These are phyloP conservation scores for Cacatua alba DNA, from an alignment of 2,113 vertebrate species.

Conservation along the genomic window DNA sequence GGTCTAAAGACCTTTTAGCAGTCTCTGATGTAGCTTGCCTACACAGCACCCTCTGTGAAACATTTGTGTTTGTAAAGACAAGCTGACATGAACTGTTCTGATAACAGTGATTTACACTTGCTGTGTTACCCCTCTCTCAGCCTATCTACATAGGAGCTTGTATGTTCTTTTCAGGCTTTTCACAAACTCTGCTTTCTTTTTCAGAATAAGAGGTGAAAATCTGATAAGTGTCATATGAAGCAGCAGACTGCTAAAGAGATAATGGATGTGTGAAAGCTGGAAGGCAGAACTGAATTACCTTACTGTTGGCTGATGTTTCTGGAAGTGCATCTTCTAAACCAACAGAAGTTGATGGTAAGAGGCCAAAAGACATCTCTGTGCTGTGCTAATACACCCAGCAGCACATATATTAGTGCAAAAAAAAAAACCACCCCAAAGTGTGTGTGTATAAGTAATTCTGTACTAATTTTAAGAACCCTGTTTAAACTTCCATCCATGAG, in stretches of 20 bases:
- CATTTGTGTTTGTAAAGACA: background rate
- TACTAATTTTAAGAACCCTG: background rate
- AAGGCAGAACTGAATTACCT: background rate
- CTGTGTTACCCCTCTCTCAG: background rate
- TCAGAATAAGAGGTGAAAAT: background rate
- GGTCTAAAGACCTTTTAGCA: background rate
- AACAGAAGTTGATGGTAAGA: background rate
- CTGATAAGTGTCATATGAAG: background rate
- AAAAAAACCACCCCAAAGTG: rapidly evolving
- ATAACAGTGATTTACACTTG: background rate
- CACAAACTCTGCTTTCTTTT: background rate
- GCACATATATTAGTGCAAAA: background rate
- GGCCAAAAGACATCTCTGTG: background rate
- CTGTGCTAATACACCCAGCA: background rate
- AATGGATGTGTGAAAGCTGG: background rate
- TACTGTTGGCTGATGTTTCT: background rate
- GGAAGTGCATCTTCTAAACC: background rate
- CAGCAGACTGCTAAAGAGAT: background rate
- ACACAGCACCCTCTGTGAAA: background rate
- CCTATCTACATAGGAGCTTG: rapidly evolving
- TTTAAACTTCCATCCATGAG: background rate
- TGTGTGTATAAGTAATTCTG: background rate
- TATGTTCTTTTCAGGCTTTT: background rate
- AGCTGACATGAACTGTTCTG: background rate
- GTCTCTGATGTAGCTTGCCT: background rate